phyloP scores from a whole-genome alignment of 2,113 vertebrate species.

The Eubucco bourcierii region DNA sequence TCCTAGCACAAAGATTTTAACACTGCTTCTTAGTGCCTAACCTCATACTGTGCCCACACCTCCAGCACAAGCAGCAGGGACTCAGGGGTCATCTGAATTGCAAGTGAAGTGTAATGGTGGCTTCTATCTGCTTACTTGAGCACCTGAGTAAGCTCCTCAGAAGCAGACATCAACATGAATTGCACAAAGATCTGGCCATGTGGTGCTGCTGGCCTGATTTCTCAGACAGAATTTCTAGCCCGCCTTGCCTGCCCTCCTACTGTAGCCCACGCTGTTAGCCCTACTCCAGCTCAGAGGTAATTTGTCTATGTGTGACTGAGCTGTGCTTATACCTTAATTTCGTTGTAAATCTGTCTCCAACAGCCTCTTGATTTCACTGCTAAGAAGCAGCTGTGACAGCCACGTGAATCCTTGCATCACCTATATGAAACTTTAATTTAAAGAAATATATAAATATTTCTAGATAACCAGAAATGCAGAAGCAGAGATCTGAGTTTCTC shows the following conservation, averaged over 20 bases:
- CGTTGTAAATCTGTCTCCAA: background rate
- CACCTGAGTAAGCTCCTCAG: background rate
- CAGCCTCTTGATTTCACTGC: background rate
- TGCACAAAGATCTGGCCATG: background rate
- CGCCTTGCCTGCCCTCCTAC: background rate
- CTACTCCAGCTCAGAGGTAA: background rate
- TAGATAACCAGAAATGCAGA: background rate
- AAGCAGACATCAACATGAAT: background rate
- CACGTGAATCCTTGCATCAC: background rate
- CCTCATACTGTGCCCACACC: background rate
- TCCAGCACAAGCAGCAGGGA: background rate
- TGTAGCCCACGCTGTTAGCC: fast-evolving
- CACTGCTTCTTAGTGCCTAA: background rate
- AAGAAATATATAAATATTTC: background rate
- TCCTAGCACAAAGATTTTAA: background rate
- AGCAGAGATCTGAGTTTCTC: background rate
- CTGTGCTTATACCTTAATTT: background rate
- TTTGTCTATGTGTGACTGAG: background rate
- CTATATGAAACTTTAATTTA: background rate
- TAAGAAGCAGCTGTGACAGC: background rate
- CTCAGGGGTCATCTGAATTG: background rate
- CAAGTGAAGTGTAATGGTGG: background rate
- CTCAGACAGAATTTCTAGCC: background rate
- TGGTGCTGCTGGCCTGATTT: background rate
- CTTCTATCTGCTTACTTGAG: background rate